Base-by-base conservation (phyloP, 1,140 invertebrate genomes). In the Bombyx mori region DNA sequence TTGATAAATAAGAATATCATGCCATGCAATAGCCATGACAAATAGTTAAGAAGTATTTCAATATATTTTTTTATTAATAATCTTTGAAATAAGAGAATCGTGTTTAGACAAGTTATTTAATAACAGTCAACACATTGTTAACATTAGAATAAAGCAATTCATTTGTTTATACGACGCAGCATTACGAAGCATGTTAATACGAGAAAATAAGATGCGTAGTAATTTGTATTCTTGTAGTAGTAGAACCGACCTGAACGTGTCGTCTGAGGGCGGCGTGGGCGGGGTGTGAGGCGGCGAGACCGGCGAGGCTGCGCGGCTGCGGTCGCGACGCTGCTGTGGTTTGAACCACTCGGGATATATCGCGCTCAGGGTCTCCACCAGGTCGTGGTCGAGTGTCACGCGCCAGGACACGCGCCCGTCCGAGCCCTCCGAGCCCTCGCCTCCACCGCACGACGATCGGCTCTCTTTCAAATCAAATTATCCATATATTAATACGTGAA, bases 271-370 rank as follows among this genome's bases (percentile, higher is more conserved):
- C 54, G 69, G 71, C 56, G 74, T 63, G 63, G 55, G 65, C 52
- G 62, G 71, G 52, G 63, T 64, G 42, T 71, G 68, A 42, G 61
- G 55, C 9, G 73, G 71, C 69, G 75, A 78, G 42, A 61, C 68
- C 44, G 79, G 78, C 57, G 79, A 73, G 56, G 72, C 67, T 52
- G 72, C 68, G 52, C 71, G 75, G 69, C 73, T 77, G 64, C 79
- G 75, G 72, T 86, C 89, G 68, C 87, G 84, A 65, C 81, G 73
- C 71, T 78, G 76, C 78, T 87, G 85, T 57, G 84, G 88, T 75
- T 87, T 94, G 89, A 96, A 96, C 95, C 95, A 97, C 91, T 95
- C 94, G 59, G 95, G 95, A 88, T 96, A 96, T 78, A 96, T 95
- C 62, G 94, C 92, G 74, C 94, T 93, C 73, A 97, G 94, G 65